Percentiles rank a stretch among this genome's conserved stretches.
Conservation (phyloP, 1,140 invertebrate genomes). For the Leptoteleia sp. region DNA sequence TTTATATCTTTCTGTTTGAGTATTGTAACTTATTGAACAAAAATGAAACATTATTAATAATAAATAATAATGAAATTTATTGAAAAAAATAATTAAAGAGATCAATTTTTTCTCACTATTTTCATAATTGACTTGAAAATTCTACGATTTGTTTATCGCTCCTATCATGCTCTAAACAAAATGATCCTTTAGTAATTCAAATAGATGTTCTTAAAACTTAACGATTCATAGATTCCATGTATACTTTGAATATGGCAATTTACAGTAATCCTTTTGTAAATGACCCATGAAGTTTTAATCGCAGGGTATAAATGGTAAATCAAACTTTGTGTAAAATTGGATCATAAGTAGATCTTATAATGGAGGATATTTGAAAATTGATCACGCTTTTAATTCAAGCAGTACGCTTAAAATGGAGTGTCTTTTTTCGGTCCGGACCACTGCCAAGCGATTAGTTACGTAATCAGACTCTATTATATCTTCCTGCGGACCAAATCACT, state of each 20-base stretch:
- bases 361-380: slow-evolving; percentile 41
- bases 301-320: slow-evolving; percentile 38
- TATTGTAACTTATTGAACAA: too few species aligned
- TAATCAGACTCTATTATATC: slow-evolving; percentile 45
- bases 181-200: slow-evolving; percentile 12
- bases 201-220: too few species aligned
- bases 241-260: too few species aligned
- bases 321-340: slow-evolving; percentile 47
- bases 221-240: too few species aligned
- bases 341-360: slow-evolving; percentile 37
- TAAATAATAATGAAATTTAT: too few species aligned
- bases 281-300: background rate
- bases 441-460: slow-evolving; percentile 59
- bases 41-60: too few species aligned
- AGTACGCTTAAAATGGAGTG: slow-evolving; percentile 20
- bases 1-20: too few species aligned
- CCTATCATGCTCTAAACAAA: background rate
- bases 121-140: slow-evolving; percentile 3
- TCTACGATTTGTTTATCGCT: slow-evolving; percentile 10
- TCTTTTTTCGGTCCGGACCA: slow-evolving; percentile 49
- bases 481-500: slow-evolving; percentile 50
- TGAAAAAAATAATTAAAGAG: too few species aligned
- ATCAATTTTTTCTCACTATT: too few species aligned
- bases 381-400: slow-evolving; percentile 49
- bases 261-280: too few species aligned